A percentile compares a stretch with the other conserved stretches of the same genome.
Evolutionary conservation across 1,140 invertebrate genomes (phyloP).

Genomic region (Episyrphus balteatus): DNA sequence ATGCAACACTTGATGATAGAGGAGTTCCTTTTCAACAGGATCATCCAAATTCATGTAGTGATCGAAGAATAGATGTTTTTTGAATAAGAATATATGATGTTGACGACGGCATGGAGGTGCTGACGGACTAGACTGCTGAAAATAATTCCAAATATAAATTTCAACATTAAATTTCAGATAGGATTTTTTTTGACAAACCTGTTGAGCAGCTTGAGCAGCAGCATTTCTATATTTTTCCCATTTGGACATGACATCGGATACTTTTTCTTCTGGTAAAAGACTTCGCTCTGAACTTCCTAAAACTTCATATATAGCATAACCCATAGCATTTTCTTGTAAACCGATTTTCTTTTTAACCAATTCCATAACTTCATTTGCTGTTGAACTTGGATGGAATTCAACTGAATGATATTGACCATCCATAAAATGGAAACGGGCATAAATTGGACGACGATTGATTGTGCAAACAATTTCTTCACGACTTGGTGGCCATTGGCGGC

Average conservation of each 20-base stretch:
- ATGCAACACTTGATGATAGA: slow-evolving; percentile 92
- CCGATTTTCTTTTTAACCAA: slow-evolving; percentile 89
- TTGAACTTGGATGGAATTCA: slow-evolving; percentile 89
- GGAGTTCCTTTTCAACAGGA: slow-evolving; percentile 85
- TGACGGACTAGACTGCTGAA: slow-evolving; percentile 28
- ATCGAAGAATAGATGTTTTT: slow-evolving; percentile 88
- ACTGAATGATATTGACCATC: slow-evolving; percentile 91
- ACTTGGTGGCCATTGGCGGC: slow-evolving; percentile 84
- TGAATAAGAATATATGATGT: slow-evolving; percentile 65
- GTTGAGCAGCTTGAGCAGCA: slow-evolving; percentile 40
- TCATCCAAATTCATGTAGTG: slow-evolving; percentile 73
- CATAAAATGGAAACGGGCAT: slow-evolving; percentile 85
- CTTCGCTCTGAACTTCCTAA: slow-evolving; percentile 69
- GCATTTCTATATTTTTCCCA: slow-evolving; percentile 79
- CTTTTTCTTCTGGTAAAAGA: slow-evolving; percentile 72
- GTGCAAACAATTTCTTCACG: slow-evolving; percentile 88
- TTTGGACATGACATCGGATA: slow-evolving; percentile 88
- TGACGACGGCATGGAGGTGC: slow-evolving; percentile 38
- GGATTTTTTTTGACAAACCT: slow-evolving; percentile 8
- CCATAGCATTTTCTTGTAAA: slow-evolving; percentile 64
- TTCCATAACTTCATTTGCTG: slow-evolving; percentile 79
- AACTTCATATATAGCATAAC: slow-evolving; percentile 46
- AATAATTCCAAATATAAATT: slow-evolving; percentile 20
- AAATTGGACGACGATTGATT: slow-evolving; percentile 78
- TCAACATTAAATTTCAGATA: background rate